These are phyloP conservation scores for Plagodis dolabraria DNA, from an alignment of 2,888 invertebrate species.

Conservation along the genomic window DNA sequence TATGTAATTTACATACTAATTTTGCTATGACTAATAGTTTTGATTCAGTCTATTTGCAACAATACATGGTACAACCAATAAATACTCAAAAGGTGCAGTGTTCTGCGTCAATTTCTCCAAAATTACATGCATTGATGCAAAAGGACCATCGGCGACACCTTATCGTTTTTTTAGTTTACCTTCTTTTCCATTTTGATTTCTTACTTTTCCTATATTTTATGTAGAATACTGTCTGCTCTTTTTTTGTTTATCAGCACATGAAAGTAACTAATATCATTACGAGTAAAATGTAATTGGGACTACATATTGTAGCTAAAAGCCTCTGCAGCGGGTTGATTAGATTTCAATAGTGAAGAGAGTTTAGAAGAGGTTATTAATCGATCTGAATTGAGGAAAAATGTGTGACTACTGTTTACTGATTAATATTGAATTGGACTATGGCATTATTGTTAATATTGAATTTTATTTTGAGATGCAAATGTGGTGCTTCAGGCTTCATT, in stretches of 20 bases:
- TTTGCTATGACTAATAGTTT: constrained; percentile 48
- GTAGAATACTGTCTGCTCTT: constrained; percentile 47
- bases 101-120: constrained; percentile 7
- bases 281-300: constrained; percentile 44
- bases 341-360: constrained; percentile 39
- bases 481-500: constrained; percentile 92
- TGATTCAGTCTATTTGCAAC: constrained; percentile 65
- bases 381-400: constrained; percentile 80
- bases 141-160: constrained; percentile 59
- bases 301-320: constrained; percentile 56
- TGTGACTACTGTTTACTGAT: constrained; percentile 36
- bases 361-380: constrained; percentile 55
- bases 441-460: constrained; percentile 18
- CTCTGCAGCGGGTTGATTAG: constrained; percentile 70
- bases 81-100: no score
- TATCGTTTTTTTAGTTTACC: constrained; percentile 54
- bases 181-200: constrained; percentile 41
- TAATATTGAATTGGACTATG: constrained; percentile 23
- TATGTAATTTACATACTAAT: constrained; percentile 47
- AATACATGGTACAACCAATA: constrained; percentile 42
- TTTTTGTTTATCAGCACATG: constrained; percentile 84
- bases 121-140: constrained; percentile 62
- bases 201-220: constrained; percentile 41
- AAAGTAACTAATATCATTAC: constrained; percentile 66
- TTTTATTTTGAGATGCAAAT: constrained; percentile 45